Evolutionary conservation across 2,888 invertebrate species (phyloP), one percentile per base, ranked within the genome.

Genomic region (Sclerodermus sp.): DNA sequence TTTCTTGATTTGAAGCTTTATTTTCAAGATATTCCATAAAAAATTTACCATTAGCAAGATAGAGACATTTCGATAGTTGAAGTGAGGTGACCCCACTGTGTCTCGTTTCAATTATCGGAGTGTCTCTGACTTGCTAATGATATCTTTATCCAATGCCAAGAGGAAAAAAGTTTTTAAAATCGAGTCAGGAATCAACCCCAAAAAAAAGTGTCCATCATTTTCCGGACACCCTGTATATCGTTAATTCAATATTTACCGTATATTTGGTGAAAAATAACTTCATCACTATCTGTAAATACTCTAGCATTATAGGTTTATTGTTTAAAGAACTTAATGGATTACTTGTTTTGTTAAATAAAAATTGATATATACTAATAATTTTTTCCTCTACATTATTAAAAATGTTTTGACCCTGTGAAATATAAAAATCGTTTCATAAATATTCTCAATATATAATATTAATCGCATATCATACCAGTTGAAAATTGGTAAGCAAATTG

Each of bases 201-300:
- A n/a, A n/a, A n/a, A n/a, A n/a, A n/a, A n/a, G n/a, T n/a, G n/a
- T n/a, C n/a, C n/a, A n/a, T n/a, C n/a, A n/a, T n/a, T n/a, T n/a
- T n/a, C n/a, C n/a, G n/a, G n/a, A n/a, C n/a, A n/a, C n/a, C n/a
- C n/a, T n/a, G n/a, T n/a, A n/a, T n/a, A n/a, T n/a, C n/a, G n/a
- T n/a, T n/a, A n/a, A n/a, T n/a, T n/a, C n/a, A n/a, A 23, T 18
- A 38, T 6, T 23, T 50, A 56, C 51, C 44, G 68, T 45, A 17
- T 62, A 62, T 44, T 57, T 50, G 1, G 55, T 42, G 1, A 71
- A 57, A 5, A 68, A 53, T 23, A 76, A 57, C 48, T 68, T 51
- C 51, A 76, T 47, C 14, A 73, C 38, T 41, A 37, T 47, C 18
- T 57, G 47, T 5, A 75, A 56, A 47, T 73, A 72, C 14, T 60